These are phyloP conservation scores for Eucera pruinosa DNA, from an alignment of 2,888 invertebrate species.

Conservation along the genomic window DNA sequence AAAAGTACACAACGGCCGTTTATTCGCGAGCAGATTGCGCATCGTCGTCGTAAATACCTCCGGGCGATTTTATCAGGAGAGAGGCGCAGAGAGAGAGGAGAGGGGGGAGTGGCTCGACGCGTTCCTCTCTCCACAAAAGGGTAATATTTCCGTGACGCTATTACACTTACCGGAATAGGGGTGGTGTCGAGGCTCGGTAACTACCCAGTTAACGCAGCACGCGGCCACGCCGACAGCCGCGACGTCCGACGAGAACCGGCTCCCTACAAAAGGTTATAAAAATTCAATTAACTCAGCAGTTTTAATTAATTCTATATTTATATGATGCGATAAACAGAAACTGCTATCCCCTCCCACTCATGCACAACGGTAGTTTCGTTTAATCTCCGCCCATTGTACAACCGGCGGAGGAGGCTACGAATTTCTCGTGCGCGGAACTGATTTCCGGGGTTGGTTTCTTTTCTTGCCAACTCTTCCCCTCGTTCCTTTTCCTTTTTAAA, in stretches of 20 bases:
- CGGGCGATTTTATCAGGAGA: conserved; percentile 75
- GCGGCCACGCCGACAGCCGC: conserved; percentile 52
- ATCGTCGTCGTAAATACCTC: conserved; percentile 77
- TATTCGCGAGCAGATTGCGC: conserved; percentile 75
- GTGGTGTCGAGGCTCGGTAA: conserved; percentile 70
- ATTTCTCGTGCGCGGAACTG: conserved; percentile 32
- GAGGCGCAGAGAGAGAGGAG: conserved; percentile 3
- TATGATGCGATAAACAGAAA: conserved; percentile 78
- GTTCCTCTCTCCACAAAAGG: conserved; percentile 74
- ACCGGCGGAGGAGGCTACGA: conserved; percentile 12
- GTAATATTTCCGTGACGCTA: conserved; percentile 79
- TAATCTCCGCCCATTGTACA: conserved; percentile 68
- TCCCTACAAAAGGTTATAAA: conserved; percentile 76
- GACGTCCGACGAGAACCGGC: conserved; percentile 58
- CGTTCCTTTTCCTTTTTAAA: too few species aligned
- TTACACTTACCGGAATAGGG: conserved; percentile 79
- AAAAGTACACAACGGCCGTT: conserved; percentile 70
- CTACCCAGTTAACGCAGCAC: conserved; percentile 78
- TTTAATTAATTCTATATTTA: conserved; percentile 81
- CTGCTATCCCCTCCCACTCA: conserved; percentile 64
- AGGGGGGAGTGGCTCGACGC: conserved; percentile 38
- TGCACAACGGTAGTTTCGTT: conserved; percentile 68
- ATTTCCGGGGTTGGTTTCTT: conserved; percentile 43
- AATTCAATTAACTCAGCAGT: conserved; percentile 80
- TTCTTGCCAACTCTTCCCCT: too few species aligned